A percentile compares a stretch with the other conserved stretches of the same genome.
Evolutionary conservation across 37 sponge, comb jelly and placozoan species (phyloP).

Genomic region (Ephydatia muelleri): DNA sequence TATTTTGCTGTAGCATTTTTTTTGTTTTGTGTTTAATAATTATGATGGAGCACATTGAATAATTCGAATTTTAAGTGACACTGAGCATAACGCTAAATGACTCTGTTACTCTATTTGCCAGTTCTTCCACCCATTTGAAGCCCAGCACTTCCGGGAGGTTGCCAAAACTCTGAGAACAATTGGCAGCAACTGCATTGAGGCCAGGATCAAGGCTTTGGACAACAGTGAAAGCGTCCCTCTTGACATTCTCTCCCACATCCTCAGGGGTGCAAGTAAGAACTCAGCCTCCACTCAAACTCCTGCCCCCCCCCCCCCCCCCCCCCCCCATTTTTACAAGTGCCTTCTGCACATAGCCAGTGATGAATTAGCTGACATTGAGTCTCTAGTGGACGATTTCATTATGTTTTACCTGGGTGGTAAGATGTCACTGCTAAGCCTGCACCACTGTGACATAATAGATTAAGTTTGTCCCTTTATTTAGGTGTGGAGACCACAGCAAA

Average conservation of each 20-base stretch:
- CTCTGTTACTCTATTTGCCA: too few relatives aligned
- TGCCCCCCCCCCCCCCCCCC: not conserved
- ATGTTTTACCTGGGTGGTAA: not conserved
- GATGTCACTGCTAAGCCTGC: too few relatives aligned
- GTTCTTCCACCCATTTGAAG: constrained; percentile 13
- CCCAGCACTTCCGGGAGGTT: not conserved
- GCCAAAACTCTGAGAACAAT: constrained; percentile 3
- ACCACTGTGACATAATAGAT: too few relatives aligned
- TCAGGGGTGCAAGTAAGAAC: not conserved
- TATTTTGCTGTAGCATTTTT: too few relatives aligned
- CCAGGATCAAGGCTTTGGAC: not conserved
- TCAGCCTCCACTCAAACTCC: too few relatives aligned
- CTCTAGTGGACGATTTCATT: constrained; percentile 2
- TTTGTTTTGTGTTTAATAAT: too few relatives aligned
- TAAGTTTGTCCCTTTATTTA: not conserved
- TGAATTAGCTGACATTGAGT: not conserved
- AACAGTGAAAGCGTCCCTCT: not conserved
- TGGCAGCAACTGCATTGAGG: not conserved
- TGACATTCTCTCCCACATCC: constrained; percentile 12
- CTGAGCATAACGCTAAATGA: too few relatives aligned
- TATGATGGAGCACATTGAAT: too few relatives aligned
- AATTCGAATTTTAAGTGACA: too few relatives aligned
- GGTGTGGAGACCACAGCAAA: not conserved
- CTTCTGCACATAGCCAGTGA: not conserved
- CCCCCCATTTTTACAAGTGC: not conserved